Conservation (phyloP, 2,888 invertebrate species). For the Drosophila sordidula region DNA sequence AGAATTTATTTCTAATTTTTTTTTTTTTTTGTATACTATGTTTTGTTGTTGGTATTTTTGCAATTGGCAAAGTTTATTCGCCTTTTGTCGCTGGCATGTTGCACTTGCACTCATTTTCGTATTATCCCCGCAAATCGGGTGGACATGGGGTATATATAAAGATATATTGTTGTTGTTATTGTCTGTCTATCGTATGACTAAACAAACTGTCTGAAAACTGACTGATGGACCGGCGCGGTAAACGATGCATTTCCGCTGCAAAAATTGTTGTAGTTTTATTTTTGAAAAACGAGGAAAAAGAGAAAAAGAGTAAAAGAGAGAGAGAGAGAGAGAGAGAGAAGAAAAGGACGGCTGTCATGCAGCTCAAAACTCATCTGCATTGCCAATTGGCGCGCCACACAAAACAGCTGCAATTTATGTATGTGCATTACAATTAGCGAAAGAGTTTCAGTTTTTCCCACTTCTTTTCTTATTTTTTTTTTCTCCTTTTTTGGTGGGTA, state of each 20-base stretch:
- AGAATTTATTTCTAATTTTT: conserved; percentile 21
- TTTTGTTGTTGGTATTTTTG: conserved; percentile 10
- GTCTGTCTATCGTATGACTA: conserved; percentile 60
- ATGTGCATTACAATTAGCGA: conserved; percentile 73
- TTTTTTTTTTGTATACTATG: background rate
- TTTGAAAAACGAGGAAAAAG: conserved; percentile 35
- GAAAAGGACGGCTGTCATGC: conserved; percentile 3
- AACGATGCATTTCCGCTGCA: conserved; percentile 75
- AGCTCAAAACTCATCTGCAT: conserved; percentile 70
- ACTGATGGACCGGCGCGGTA: conserved; percentile 45
- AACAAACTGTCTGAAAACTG: conserved; percentile 38
- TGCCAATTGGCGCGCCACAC: conserved; percentile 66
- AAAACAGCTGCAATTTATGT: conserved; percentile 74
- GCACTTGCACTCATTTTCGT: conserved; percentile 72
- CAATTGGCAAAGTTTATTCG: conserved; percentile 69
- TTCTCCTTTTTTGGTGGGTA: conserved; percentile 7
- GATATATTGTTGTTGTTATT: conserved; percentile 25
- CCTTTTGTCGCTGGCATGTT: conserved; percentile 64
- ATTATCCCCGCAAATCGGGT: conserved; percentile 5
- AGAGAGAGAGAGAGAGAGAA: conserved; percentile 4
- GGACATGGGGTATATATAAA: background rate
- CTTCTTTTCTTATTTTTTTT: conserved; percentile 8
- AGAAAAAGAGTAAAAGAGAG: conserved; percentile 2
- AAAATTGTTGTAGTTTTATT: conserved; percentile 41
- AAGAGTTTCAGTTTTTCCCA: conserved; percentile 52